Evolutionary conservation across 2,888 invertebrate genomes (phyloP).

Genomic region (Parnassius orleans): DNA sequence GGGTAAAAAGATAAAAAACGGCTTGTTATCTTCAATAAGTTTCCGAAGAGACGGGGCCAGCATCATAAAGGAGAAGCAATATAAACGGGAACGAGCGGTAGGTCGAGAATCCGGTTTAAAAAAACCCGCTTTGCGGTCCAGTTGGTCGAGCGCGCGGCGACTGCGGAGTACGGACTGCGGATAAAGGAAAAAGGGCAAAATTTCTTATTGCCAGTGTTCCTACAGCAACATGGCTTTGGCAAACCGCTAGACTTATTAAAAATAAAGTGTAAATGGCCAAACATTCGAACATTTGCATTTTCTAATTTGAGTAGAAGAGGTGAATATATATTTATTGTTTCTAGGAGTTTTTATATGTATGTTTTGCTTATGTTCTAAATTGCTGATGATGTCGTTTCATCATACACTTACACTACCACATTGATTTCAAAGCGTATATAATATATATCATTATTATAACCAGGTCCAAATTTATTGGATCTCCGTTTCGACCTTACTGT

Average conservation of each 20-base stretch:
- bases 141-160: slow-evolving; percentile 30
- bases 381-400: too few relatives aligned
- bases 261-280: slow-evolving; percentile 16
- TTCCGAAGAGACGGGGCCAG: slow-evolving; percentile 58
- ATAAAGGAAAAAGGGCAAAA: slow-evolving; percentile 48
- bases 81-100: slow-evolving; percentile 45
- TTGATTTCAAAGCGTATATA: too few relatives aligned
- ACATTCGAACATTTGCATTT: slow-evolving; percentile 7
- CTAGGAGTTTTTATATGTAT: too few relatives aligned
- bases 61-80: slow-evolving; percentile 62
- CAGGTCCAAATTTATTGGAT: too few relatives aligned
- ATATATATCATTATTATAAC: too few relatives aligned
- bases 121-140: slow-evolving; percentile 46
- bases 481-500: too few relatives aligned
- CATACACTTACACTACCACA: too few relatives aligned
- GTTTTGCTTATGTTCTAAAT: too few relatives aligned
- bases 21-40: slow-evolving; percentile 73
- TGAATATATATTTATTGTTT: not conserved
- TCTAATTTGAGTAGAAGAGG: not conserved
- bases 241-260: slow-evolving; percentile 23
- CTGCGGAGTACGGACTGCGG: slow-evolving; percentile 30
- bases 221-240: slow-evolving; percentile 36
- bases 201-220: slow-evolving; percentile 41
- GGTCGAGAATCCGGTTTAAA: slow-evolving; percentile 57
- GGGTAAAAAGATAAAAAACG: slow-evolving; percentile 59